Evolutionary conservation across 2,113 vertebrate genomes (phyloP).

Genomic region (Vulpes ferrilata): DNA sequence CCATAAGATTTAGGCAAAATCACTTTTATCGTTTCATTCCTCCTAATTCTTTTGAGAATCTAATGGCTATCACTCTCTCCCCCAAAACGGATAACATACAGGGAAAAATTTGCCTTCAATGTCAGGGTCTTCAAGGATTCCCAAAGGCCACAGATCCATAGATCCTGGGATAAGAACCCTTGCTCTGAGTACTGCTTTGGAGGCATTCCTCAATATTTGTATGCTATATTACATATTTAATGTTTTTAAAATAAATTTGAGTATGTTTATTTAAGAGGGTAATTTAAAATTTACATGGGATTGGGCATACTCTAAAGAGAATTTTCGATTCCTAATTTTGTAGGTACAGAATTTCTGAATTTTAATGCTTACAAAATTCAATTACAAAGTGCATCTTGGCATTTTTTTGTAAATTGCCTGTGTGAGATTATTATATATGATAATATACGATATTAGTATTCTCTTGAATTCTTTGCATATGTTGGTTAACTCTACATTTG

Average conservation of each 20-base stretch:
- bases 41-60: neutral
- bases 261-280: neutral
- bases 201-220: neutral
- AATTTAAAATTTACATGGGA: neutral
- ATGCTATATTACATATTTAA: neutral
- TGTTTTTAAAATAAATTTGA: neutral
- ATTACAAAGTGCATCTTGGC: neutral
- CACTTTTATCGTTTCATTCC: neutral
- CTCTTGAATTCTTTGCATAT: neutral
- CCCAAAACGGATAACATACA: neutral
- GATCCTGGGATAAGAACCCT: neutral
- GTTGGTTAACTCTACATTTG: neutral
- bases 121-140: neutral
- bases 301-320: neutral
- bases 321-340: constrained; percentile 1
- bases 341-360: neutral
- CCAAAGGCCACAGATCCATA: neutral
- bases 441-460: neutral
- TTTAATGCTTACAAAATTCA: constrained; percentile 5
- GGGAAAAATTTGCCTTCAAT: neutral
- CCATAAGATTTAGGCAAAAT: neutral
- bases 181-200: neutral
- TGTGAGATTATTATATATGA: neutral
- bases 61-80: neutral
- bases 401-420: neutral